Evolutionary conservation across 1,140 invertebrate genomes (phyloP), one percentile per base, ranked within the genome.

Genomic region (Pissodes strobi): DNA sequence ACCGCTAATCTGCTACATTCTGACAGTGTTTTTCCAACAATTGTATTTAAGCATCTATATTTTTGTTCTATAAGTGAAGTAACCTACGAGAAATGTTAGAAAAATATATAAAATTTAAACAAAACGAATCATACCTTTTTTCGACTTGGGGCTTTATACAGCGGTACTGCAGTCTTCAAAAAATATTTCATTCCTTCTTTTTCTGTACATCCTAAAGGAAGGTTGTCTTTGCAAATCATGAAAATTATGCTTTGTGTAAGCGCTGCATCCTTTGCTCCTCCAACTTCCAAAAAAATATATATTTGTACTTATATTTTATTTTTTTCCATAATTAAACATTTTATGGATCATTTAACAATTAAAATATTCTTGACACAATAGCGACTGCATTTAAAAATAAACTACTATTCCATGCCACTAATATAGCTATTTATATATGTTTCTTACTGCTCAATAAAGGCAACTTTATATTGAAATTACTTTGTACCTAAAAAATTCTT

Each of bases 161-260:
- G 19, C 17, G 43, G 43, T 6, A 45, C 18, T 8, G 38, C 13
- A 9, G 43, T 19, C 15, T 45, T 45, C 19, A 45, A 45, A 19
- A 45, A 45, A 6, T n/a, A 17, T 45, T 45, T 45, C 15, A 45
- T 19, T 19, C 43, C 43, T n/a, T 45, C 43, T 22, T 45, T 45
- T n/a, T 45, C 43, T 15, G 43, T 45, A 22, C 43, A 45, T 19
- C 43, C 19, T n/a, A 45, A 15, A 22, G 43, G 43, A 6, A 45
- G 19, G 15, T 45, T 45, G 19, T 45, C 43, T 22, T 45, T 45
- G n/a, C 43, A 45, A 17, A 45, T 45, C 43, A 45, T 45, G 19
- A 17, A 45, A 19, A 45, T 45, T 45, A 45, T 12, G 12, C 5
- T 12, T 12, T 30, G 5, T 6, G 27, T 30, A 12, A 30, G 4